Evolutionary conservation across 2,797 vertebrate species (phyloP), one percentile per base, ranked within the genome.

Genomic region (Pitangus sulphuratus): DNA sequence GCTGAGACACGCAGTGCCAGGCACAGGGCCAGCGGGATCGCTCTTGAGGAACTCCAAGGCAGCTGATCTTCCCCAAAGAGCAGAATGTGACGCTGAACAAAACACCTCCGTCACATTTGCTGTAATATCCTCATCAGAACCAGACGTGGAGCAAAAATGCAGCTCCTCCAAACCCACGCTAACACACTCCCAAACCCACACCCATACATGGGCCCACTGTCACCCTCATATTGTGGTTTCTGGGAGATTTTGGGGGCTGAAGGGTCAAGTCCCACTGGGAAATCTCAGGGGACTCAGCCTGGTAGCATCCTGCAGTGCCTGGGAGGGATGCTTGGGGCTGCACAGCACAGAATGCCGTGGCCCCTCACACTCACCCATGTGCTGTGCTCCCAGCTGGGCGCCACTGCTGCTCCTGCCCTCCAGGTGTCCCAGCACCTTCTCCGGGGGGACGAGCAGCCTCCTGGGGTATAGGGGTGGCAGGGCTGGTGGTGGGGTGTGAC

Each of bases 361-460:
- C 17, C 17, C 31, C 37, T 47, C 2, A 0, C 9, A 28, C 42
- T 93, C 85, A 94, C 95, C 87, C 22, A 0, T 18, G 56, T 6
- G 51, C 72, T 0, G 0, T 0, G 0, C 12, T 93, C 54, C 81
- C 16, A 0, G n/a, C 39, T 0, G 1, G 56, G 1, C 20, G 31
- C 26, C 0, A 47, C 78, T 51, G 57, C 74, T 62, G 15, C 48
- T 39, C 5, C 39, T 51, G 61, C 0, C 0, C 51, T 70, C 69
- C 28, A 0, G 21, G 22, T 0, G 1, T 53, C n/a, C 61, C 8
- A 0, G 47, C 48, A 28, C 42, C 58, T 28, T 90, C 71, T 39
- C 13, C 10, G 0, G 48, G 10, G 4, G 40, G 33, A 22, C 0
- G 3, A 42, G 58, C 68, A 30, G 64, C 71, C 68, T 91, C 88